Conservation (phyloP, 1,140 invertebrate species). For the Bacillus rossius region DNA sequence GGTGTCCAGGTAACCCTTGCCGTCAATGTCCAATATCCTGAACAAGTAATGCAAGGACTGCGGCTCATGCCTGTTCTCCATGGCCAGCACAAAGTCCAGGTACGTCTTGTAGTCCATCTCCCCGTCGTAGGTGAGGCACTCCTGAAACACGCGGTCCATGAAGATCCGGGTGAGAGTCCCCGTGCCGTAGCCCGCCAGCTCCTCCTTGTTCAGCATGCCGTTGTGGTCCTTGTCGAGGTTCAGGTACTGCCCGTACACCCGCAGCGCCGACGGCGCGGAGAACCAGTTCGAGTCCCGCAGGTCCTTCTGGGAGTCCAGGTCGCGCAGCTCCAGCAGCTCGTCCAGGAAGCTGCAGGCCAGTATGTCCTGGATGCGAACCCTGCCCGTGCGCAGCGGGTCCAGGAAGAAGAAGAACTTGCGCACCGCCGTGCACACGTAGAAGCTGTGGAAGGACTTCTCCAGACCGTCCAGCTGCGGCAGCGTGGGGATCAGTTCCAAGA, state of each 20-base stretch:
- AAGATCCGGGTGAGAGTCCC: constrained; percentile 90
- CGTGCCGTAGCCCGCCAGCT: constrained; percentile 83
- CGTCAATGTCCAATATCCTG: constrained; percentile 85
- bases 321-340: constrained; percentile 82
- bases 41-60: constrained; percentile 91
- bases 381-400: constrained; percentile 80
- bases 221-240: constrained; percentile 93
- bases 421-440: constrained; percentile 94
- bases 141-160: constrained; percentile 90
- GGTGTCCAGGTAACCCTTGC: constrained; percentile 80
- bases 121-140: constrained; percentile 90
- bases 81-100: constrained; percentile 87
- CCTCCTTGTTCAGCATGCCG: constrained; percentile 89
- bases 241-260: constrained; percentile 90
- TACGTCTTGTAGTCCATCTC: constrained; percentile 99
- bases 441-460: constrained; percentile 90
- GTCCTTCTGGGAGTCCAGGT: constrained; percentile 79
- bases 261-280: constrained; percentile 80
- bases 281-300: constrained; percentile 91
- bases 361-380: constrained; percentile 87
- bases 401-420: constrained; percentile 95
- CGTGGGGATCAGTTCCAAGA: constrained; percentile 87
- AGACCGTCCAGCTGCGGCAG: constrained; percentile 82
- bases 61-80: constrained; percentile 89
- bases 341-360: constrained; percentile 87